Conservation (phyloP, 2,113 vertebrate species). For the Ahaetulla prasina region DNA sequence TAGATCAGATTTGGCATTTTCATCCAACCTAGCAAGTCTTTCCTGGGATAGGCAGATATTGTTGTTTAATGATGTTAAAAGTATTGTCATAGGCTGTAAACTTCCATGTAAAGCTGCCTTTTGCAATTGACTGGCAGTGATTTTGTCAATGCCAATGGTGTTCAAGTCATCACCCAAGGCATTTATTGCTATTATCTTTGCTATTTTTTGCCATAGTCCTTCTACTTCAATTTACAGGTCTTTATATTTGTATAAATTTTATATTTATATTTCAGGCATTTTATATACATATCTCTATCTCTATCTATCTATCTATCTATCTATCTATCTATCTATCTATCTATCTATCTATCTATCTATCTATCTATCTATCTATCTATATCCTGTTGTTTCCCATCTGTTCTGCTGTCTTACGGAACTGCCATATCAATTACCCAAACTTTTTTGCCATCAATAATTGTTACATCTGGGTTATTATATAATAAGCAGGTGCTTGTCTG, state of each 20-base stretch:
- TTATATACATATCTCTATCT: too few species aligned
- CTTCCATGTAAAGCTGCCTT: not conserved
- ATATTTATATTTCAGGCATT: too few species aligned
- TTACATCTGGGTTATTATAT: not conserved
- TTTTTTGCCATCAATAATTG: too few species aligned
- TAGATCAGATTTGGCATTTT: not conserved
- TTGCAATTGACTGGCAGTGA: not conserved
- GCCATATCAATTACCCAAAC: too few species aligned
- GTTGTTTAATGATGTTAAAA: not conserved
- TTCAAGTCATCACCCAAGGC: not conserved
- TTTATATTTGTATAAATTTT: too few species aligned
- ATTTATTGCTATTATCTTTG: not conserved
- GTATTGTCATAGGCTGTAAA: not conserved
- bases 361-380: too few species aligned
- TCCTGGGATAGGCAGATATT: not conserved
- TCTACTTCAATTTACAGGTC: too few species aligned
- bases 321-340: too few species aligned
- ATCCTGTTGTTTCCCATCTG: too few species aligned
- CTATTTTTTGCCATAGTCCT: not conserved
- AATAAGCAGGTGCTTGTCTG: not conserved
- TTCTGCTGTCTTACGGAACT: too few species aligned
- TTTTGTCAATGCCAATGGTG: not conserved
- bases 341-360: too few species aligned
- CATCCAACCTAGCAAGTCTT: not conserved
- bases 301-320: too few species aligned